Percentiles rank a stretch among this genome's conserved stretches.
These are phyloP conservation scores for Mormyrops attenuatus DNA, from an alignment of 2,797 vertebrate species.

Conservation along the genomic window DNA sequence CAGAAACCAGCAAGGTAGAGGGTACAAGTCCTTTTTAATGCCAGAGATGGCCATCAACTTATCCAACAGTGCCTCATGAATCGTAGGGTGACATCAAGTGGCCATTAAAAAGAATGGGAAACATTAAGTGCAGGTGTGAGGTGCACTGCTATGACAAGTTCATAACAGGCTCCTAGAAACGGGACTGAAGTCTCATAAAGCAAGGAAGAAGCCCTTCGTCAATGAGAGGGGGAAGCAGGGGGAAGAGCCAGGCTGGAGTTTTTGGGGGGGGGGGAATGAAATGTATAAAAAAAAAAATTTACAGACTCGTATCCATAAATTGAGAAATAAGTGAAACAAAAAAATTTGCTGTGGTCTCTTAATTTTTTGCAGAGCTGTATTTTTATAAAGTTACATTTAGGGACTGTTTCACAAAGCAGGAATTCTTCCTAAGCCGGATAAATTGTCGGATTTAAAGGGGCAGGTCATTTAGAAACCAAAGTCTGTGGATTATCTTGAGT, in stretches of 20 bases:
- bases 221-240: background rate
- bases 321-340: background rate
- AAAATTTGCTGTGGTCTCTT: background rate
- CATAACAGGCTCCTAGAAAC: background rate
- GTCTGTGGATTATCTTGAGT: background rate
- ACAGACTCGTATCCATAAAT: background rate
- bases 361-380: background rate
- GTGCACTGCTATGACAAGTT: background rate
- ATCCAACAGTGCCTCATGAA: background rate
- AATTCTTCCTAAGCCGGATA: background rate
- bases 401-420: background rate
- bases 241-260: background rate
- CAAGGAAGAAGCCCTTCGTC: background rate
- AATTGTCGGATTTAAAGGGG: background rate
- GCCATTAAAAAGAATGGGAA: background rate
- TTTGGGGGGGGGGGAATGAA: too few relatives aligned
- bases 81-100: background rate
- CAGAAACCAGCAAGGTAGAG: background rate
- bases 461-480: background rate
- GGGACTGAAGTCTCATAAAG: background rate
- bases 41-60: background rate
- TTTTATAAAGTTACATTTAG: background rate
- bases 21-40: background rate
- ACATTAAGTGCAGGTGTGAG: background rate
- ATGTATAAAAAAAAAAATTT: background rate